Evolutionary conservation across 1,140 invertebrate genomes (phyloP).

Genomic region (Zaprionus davidi): DNA sequence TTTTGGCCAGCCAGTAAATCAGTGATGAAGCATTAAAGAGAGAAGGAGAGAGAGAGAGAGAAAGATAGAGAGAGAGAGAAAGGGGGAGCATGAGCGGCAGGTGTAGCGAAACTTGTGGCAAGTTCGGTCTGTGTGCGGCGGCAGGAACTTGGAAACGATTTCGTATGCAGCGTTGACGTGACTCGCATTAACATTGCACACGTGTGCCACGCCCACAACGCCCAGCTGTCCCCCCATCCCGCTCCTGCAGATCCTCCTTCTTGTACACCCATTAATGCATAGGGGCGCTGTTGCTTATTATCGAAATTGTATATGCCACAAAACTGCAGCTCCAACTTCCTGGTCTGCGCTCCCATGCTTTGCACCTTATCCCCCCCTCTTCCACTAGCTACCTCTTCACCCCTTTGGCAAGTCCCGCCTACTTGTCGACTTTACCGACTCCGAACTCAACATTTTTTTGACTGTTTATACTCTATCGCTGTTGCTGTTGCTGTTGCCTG

Average conservation of each 20-base stretch:
- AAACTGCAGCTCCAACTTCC: slow-evolving; percentile 69
- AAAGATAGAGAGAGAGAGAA: neutral
- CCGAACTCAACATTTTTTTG: neutral
- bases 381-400: neutral
- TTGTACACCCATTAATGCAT: neutral
- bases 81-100: neutral
- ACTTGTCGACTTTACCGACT: slow-evolving; percentile 7
- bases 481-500: neutral
- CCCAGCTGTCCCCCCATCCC: neutral
- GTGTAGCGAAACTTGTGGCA: slow-evolving; percentile 32
- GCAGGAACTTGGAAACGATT: slow-evolving; percentile 70
- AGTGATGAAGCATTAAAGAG: neutral
- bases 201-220: slow-evolving; percentile 43
- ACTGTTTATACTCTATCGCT: neutral
- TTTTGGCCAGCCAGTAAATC: slow-evolving; percentile 30
- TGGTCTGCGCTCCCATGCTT: slow-evolving; percentile 7
- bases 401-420: neutral
- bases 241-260: neutral
- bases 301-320: slow-evolving; percentile 80
- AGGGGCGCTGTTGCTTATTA: slow-evolving; percentile 71
- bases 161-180: slow-evolving; percentile 80
- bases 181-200: slow-evolving; percentile 73
- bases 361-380: neutral
- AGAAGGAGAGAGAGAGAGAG: neutral
- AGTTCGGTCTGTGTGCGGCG: slow-evolving; percentile 4